Evolutionary conservation across 1,140 invertebrate genomes (phyloP).

Genomic region (Aphaenogaster rudis): DNA sequence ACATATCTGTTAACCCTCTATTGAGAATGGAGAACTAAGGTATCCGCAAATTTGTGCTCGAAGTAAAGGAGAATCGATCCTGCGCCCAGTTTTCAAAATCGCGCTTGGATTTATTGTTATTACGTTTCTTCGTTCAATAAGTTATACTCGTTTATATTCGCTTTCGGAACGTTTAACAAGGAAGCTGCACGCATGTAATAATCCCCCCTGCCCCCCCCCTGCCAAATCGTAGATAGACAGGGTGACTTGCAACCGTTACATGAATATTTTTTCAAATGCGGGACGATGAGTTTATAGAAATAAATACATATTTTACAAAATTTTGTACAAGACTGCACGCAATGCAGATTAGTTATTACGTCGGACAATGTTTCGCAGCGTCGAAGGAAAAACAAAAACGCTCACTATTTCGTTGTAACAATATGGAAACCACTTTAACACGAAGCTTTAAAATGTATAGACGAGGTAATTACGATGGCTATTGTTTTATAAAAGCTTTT

Average conservation of each 20-base stretch:
- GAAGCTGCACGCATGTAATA: background rate
- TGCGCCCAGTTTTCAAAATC: background rate
- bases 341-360: slow-evolving; percentile 21
- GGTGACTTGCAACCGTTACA: background rate
- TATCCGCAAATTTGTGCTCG: slow-evolving; percentile 24
- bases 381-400: background rate
- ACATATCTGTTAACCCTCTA: slow-evolving; percentile 30
- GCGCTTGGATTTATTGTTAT: background rate
- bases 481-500: slow-evolving; percentile 37
- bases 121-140: background rate
- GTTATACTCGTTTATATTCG: background rate
- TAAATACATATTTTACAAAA: background rate
- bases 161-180: background rate
- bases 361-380: background rate
- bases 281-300: background rate
- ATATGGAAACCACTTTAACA: background rate
- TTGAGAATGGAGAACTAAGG: slow-evolving; percentile 24
- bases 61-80: background rate
- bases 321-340: background rate
- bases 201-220: no score
- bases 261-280: background rate
- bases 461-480: slow-evolving; percentile 4
- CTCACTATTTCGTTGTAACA: slow-evolving; percentile 18
- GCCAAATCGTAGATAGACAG: background rate
- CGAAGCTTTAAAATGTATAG: background rate